Base-by-base conservation (phyloP, 2,888 invertebrate species). In the Melanotus villosus region DNA sequence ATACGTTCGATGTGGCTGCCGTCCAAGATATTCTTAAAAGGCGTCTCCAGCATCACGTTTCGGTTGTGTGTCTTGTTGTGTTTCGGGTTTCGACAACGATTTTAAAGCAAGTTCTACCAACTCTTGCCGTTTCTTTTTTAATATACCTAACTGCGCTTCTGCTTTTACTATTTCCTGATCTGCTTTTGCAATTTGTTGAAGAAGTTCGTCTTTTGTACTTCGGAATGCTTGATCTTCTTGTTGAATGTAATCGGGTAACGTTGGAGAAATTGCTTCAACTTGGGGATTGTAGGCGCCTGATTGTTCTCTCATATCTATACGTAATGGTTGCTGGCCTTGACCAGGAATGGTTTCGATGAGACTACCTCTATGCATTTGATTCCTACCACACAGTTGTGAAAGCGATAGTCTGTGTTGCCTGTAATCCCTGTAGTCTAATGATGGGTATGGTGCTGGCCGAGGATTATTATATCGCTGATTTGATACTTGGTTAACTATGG, bases 91-190 rank as follows among this genome's bases (percentile, higher is more conserved):
- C 62, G 87, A 83, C 76, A 89, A 90, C 68, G 85, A 86, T 74
- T 87, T 88, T 73, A 86, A 86, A 19, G 95, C 95, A 30, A 91
- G 89, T 83, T 94, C 94, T 83, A 96, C 93, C 74, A 98, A 85
- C 79, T 95, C 93, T 78, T 92, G 91, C 84, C 94, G 90, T 84
- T 96, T 96, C 86, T 96, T 96, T 80, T 93, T 92, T 73, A 97
- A 87, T 82, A 95, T 94, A 47, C 89, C 87, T 77, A 97, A 92
- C 78, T 93, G 92, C 75, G 92, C 90, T 79, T 98, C 97, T 36
- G 95, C 92, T 81, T 95, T 91, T 71, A 93, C 92, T 82, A 98
- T 98, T 85, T 98, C 97, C 52, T 94, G 88, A 85, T 98, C 98
- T 77, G 98, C 94, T 86, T 94, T 94, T 73, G 93, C 92, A 80